Evolutionary conservation across 2,113 vertebrate genomes (phyloP).

Genomic region (Scopus umbretta): DNA sequence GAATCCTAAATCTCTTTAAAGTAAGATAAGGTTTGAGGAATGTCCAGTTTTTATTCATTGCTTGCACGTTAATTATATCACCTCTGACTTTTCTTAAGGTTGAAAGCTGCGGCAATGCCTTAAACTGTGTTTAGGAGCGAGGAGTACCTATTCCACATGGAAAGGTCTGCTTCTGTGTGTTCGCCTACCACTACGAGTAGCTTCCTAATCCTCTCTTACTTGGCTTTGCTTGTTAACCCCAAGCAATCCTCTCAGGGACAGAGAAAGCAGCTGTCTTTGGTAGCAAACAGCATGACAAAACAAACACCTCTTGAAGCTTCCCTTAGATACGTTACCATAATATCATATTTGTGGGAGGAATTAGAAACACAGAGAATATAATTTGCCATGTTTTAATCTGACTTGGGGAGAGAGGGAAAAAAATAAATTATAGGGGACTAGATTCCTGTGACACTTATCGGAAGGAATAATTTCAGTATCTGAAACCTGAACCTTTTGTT

Average conservation of each 20-base stretch:
- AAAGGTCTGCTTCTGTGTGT: neutral
- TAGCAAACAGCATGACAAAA: conserved; percentile 54
- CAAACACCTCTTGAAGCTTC: conserved; percentile 41
- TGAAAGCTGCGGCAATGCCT: neutral
- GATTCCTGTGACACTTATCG: conserved; percentile 16
- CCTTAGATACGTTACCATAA: neutral
- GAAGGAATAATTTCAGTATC: conserved; percentile 22
- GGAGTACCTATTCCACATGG: neutral
- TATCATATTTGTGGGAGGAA: conserved; percentile 34
- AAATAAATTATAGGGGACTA: conserved; percentile 21
- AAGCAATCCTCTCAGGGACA: conserved; percentile 57
- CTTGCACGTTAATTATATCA: neutral
- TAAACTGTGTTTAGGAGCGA: neutral
- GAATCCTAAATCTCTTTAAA: neutral
- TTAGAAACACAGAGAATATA: conserved; percentile 43
- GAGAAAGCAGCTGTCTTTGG: conserved; percentile 69
- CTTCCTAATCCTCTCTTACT: conserved; percentile 66
- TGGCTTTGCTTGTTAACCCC: conserved; percentile 70
- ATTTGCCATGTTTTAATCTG: conserved; percentile 55
- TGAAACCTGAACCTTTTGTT: neutral
- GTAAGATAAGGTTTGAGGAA: neutral
- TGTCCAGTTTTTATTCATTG: neutral
- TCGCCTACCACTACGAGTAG: conserved; percentile 26
- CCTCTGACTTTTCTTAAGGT: conserved; percentile 1
- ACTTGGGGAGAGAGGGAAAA: conserved; percentile 28